Evolutionary conservation across 1,140 invertebrate genomes (phyloP), one percentile per base, ranked within the genome.

Genomic region (Anoplolepis gracilipes): DNA sequence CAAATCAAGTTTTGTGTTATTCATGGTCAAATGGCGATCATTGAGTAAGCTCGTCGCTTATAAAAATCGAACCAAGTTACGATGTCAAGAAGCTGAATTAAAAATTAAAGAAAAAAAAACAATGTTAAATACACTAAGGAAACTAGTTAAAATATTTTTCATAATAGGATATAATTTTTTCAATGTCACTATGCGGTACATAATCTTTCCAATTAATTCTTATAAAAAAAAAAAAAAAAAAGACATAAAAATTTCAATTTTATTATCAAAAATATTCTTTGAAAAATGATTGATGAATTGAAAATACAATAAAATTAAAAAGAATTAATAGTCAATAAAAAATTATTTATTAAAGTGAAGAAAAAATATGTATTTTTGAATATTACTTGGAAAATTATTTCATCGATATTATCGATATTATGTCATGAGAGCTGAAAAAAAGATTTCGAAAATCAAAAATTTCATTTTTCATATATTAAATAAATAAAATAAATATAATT

Each of bases 381-480:
- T 36, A 19, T 11, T 22, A 69, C 16, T 46, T 46, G 13, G 16
- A 46, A 42, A 42, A 8, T 2, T 16, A 33, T 73, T 55, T 11
- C 11, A 70, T 46, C n/a, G n/a, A n/a, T n/a, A n/a, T n/a, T n/a
- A 22, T 39, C 4, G n/a, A 75, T 16, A 33, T 72, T 75, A 55
- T 6, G 8, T 39, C n/a, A 13, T n/a, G 10, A 59, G 36, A 10
- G 28, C 4, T 28, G 61, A 77, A 42, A 8, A 22, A 62, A 3
- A 5, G 1, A 1, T 2, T 4, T 62, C 28, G 16, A 33, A 62
- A 62, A 19, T 36, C 19, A 22, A 62, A 39, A 61, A 62, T 42
- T 42, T 25, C 2, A 62, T 13, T 42, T 62, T 62, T 10, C 22
- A 19, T 11, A 62, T 62, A 49, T 49, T 49, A 19, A 16, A 49